Evolutionary conservation across 2,797 vertebrate species (phyloP), one percentile per base, ranked within the genome.

Genomic region (Crax fasciolata): DNA sequence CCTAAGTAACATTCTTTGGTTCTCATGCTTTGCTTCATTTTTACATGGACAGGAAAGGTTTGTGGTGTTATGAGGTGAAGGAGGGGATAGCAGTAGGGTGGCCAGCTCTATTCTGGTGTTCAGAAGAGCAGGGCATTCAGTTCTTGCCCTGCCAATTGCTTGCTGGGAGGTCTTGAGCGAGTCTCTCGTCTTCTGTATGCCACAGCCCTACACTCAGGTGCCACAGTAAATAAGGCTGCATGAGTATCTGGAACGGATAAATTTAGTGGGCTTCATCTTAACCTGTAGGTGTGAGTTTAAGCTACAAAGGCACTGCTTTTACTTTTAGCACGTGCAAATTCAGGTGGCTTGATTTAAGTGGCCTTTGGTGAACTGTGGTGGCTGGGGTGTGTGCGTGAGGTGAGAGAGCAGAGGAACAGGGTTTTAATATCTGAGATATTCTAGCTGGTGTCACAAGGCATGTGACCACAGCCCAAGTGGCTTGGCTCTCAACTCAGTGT

Each of bases 1-100:
- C 58, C 93, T 89, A 88, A 67, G 44, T 84, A 62, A 67, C 55
- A 48, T 76, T 93, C 65, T 93, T 25, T 62, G 58, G 78, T 83
- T 87, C 89, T 94, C 35, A 6, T 48, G 65, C n/a, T 89, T n/a
- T 66, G 32, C 44, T 72, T 82, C 72, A 41, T 0, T 52, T 73
- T 76, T 94, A 35, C 0, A 0, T 32, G 63, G 52, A 10, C 23
- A 78, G 59, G 52, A 70, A 77, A 83, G 28, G 48, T 78, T 65
- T 86, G 75, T 62, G 24, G 65, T 1, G 0, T 88, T 58, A 73
- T 1, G 6, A 59, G 80, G 6, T 49, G 58, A 28, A 18, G 30
- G 20, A 13, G 62, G 30, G 39, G 46, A 25, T 8, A 46, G 32
- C 54, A 57, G 6, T 9, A n/a, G n/a, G 9, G 13, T 3, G 3